phyloP scores from a whole-genome alignment of 2,888 invertebrate genomes.

The Patella ulyssiponensis region DNA sequence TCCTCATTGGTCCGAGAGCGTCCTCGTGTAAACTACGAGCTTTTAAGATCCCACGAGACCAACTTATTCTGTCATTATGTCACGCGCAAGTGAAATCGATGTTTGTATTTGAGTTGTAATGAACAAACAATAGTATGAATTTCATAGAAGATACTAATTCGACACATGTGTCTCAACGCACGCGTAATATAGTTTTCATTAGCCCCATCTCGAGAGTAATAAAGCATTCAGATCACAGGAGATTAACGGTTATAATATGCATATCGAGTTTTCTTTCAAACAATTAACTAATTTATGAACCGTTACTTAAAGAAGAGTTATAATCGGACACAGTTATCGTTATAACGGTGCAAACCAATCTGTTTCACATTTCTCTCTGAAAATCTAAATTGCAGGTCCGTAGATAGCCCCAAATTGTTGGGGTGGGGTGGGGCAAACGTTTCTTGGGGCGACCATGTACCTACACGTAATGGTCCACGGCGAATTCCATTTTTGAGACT shows the following conservation, averaged over 20 bases:
- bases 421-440: no score
- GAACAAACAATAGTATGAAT: slow-evolving; percentile 12
- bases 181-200: slow-evolving; percentile 4
- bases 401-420: no score
- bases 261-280: not conserved
- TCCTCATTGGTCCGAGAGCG: slow-evolving; percentile 18
- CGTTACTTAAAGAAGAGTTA: not conserved
- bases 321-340: no score
- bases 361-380: no score
- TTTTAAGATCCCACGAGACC: slow-evolving; percentile 9
- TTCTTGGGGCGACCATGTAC: no score
- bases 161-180: slow-evolving; percentile 8
- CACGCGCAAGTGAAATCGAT: slow-evolving; percentile 8
- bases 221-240: not conserved
- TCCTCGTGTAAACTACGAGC: slow-evolving; percentile 6
- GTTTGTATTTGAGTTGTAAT: slow-evolving; percentile 19
- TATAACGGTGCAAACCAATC: no score
- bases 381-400: no score
- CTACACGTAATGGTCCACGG: no score
- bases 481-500: no score
- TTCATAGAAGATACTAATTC: not conserved
- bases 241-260: not conserved
- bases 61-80: slow-evolving; percentile 22
- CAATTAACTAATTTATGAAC: slow-evolving; percentile 2
- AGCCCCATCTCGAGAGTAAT: not conserved